Conservation (phyloP, 1,140 invertebrate species). For the Pogonognathellus flavescens region DNA sequence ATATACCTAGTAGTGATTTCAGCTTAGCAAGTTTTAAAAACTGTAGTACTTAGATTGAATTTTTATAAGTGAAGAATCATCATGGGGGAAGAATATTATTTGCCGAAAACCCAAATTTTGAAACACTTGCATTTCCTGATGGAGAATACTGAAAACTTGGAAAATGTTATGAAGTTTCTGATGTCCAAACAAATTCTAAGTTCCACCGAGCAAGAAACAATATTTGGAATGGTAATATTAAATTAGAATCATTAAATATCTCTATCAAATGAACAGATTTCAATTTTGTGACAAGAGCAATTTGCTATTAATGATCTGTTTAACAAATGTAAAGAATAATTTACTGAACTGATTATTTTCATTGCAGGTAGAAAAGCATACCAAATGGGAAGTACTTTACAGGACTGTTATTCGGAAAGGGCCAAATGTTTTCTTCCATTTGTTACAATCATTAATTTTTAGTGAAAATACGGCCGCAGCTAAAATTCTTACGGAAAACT, state of each 20-base stretch:
- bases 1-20: too few relatives aligned
- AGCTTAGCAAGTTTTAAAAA: too few relatives aligned
- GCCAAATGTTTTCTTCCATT: not conserved
- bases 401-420: constrained; percentile 10
- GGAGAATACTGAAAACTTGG: not conserved
- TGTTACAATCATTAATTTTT: constrained; percentile 16
- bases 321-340: too few relatives aligned
- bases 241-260: too few relatives aligned
- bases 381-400: constrained; percentile 9
- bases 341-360: too few relatives aligned
- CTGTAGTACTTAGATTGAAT: too few relatives aligned
- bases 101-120: not conserved
- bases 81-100: not conserved
- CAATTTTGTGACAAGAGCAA: too few relatives aligned
- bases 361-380: not conserved
- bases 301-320: too few relatives aligned
- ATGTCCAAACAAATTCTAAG: constrained; percentile 1
- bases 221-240: constrained; percentile 13
- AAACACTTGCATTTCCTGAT: not conserved
- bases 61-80: too few relatives aligned
- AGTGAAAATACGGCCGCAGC: constrained; percentile 6
- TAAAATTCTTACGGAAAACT: constrained; percentile 26
- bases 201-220: not conserved
- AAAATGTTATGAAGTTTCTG: constrained; percentile 1
- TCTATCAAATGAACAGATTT: too few relatives aligned